Evolutionary conservation across 2,113 vertebrate genomes (phyloP).

Genomic region (Columba livia): DNA sequence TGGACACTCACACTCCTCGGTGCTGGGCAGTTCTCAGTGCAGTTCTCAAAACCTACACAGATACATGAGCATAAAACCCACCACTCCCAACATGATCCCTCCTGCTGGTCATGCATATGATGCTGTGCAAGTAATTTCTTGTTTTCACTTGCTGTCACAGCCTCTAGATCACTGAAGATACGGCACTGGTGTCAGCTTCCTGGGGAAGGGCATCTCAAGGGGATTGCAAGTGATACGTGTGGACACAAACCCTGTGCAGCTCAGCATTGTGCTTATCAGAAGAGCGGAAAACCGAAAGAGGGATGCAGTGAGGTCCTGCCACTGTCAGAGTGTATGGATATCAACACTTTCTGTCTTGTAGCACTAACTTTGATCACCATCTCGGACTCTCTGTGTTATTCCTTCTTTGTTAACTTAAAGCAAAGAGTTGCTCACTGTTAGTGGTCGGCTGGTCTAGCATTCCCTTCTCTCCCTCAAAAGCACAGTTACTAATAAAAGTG

Average conservation of each 20-base stretch:
- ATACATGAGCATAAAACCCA: background rate
- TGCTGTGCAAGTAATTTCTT: background rate
- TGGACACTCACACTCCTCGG: background rate
- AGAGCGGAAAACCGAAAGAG: background rate
- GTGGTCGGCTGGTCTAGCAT: background rate
- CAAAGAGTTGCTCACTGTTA: background rate
- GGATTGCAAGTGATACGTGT: rapidly evolving
- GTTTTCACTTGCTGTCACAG: background rate
- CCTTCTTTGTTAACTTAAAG: background rate
- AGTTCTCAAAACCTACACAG: background rate
- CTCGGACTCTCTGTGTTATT: background rate
- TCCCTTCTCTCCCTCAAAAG: background rate
- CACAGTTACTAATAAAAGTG: background rate
- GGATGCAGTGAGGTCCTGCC: background rate
- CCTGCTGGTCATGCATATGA: background rate
- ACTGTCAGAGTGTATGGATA: background rate
- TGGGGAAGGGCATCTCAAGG: background rate
- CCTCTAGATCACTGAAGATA: background rate
- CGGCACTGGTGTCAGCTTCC: background rate
- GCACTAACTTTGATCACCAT: background rate
- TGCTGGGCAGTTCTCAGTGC: background rate
- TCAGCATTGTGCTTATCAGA: background rate
- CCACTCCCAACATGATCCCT: background rate
- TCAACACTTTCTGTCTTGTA: background rate
- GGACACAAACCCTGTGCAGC: background rate